Evolutionary conservation across 2,113 vertebrate species (phyloP), one percentile per base, ranked within the genome.

Genomic region (Zootoca vivipara): DNA sequence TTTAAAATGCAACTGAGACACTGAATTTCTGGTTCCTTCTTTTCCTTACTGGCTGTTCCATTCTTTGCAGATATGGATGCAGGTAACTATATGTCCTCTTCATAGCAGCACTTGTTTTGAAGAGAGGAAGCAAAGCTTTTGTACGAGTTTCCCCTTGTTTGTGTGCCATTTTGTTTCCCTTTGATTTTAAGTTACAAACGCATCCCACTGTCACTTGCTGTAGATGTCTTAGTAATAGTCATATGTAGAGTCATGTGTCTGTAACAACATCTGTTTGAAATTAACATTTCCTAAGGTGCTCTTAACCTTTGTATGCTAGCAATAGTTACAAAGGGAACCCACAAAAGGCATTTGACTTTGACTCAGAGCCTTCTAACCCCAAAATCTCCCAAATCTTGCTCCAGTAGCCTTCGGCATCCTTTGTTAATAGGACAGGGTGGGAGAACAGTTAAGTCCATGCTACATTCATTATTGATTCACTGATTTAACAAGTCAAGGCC

Each of bases 41-140:
- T 95, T 98, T 92, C 96, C 96, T 97, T 94, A 97, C 96, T 96
- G 96, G 97, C 97, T 97, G 97, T 97, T 97, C 97, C 97, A 95
- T 97, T 97, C 97, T 98, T 98, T 99, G 98, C 98, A 98, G 99
- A 99, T 97, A 98, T 99, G 98, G 99, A 99, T 88, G 99, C 99
- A 99, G 99, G 99, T 99, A 99, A 99, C 97, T 97, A 97, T 97
- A 88, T 95, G 64, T 95, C 95, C 90, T 90, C 96, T 93, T 94
- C 97, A 94, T 95, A 95, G 95, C 94, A 93, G 95, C 93, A 92
- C 91, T 95, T 73, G 92, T 96, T 93, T 83, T 64, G 96, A 92
- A 96, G 94, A 95, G 88, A 94, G 96, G 91, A n/a, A 86, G 90
- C 94, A 7, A 92, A 73, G 30, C 94, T 93, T 88, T 85, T 93